Percentiles rank a stretch among this genome's conserved stretches.
These are phyloP conservation scores for Malthinus flaveolus DNA, from an alignment of 2,888 invertebrate species.

Conservation along the genomic window DNA sequence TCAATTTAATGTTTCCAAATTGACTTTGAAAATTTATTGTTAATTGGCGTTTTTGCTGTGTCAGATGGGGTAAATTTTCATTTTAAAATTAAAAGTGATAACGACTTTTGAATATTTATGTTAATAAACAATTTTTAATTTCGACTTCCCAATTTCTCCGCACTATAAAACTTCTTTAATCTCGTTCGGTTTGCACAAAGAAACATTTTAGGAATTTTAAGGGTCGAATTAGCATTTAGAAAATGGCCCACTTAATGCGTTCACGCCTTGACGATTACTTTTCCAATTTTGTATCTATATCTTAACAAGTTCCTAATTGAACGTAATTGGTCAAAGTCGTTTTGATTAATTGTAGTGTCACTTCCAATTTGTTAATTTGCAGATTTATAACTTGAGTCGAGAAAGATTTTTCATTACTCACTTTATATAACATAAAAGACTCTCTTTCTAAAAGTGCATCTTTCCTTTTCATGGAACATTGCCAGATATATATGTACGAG, in stretches of 20 bases:
- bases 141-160: no score
- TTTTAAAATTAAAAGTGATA: neutral
- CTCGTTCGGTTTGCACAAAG: no score
- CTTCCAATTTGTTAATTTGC: conserved; percentile 3
- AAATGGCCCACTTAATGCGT: no score
- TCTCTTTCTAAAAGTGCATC: neutral
- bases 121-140: neutral
- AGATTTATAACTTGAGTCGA: conserved; percentile 1
- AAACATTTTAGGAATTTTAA: no score
- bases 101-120: neutral
- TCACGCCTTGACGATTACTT: no score
- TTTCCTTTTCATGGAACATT: conserved; percentile 8
- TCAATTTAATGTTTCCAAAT: conserved; percentile 6
- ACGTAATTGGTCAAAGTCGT: conserved; percentile 5
- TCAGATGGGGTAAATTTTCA: neutral
- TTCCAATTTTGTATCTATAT: neutral
- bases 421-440: neutral
- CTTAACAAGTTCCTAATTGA: neutral
- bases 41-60: conserved; percentile 1
- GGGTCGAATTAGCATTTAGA: no score
- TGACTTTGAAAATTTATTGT: conserved; percentile 5
- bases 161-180: no score
- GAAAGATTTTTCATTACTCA: conserved; percentile 5
- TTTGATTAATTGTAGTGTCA: conserved; percentile 3
- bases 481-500: conserved; percentile 17